Conservation (phyloP, 2,113 vertebrate species). For the Sula dactylatra region DNA sequence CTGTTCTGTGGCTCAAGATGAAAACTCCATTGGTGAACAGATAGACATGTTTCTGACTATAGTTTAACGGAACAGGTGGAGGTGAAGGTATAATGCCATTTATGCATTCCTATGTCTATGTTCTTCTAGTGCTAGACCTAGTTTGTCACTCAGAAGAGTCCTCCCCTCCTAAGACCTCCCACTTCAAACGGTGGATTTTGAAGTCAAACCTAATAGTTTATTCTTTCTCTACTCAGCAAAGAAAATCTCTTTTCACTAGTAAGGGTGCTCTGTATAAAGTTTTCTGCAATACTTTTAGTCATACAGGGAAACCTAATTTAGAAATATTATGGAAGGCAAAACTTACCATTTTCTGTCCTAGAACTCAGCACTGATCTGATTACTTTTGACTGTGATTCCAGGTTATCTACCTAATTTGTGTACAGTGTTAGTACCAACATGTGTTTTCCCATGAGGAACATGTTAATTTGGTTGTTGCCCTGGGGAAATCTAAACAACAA, state of each 20-base stretch:
- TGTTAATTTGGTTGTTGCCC: constrained; percentile 34
- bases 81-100: not conserved
- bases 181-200: not conserved
- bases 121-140: not conserved
- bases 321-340: constrained; percentile 7
- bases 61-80: not conserved
- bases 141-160: not conserved
- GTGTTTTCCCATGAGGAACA: constrained; percentile 43
- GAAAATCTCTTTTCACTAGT: not conserved
- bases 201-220: not conserved
- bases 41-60: not conserved
- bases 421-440: constrained; percentile 29
- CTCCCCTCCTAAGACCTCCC: not conserved
- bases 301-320: constrained; percentile 19
- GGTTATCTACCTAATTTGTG: constrained; percentile 56
- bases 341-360: not conserved
- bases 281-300: not conserved
- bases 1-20: not conserved
- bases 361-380: constrained; percentile 14
- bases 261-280: not conserved
- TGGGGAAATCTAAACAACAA: constrained; percentile 20
- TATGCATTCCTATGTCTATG: not conserved
- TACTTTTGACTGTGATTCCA: constrained; percentile 54
- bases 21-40: not conserved
- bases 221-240: not conserved